Percentiles rank a stretch among this genome's conserved stretches.
phyloP scores from a whole-genome alignment of 1,140 invertebrate genomes.

The Pseudomyrmex dendroicus region DNA sequence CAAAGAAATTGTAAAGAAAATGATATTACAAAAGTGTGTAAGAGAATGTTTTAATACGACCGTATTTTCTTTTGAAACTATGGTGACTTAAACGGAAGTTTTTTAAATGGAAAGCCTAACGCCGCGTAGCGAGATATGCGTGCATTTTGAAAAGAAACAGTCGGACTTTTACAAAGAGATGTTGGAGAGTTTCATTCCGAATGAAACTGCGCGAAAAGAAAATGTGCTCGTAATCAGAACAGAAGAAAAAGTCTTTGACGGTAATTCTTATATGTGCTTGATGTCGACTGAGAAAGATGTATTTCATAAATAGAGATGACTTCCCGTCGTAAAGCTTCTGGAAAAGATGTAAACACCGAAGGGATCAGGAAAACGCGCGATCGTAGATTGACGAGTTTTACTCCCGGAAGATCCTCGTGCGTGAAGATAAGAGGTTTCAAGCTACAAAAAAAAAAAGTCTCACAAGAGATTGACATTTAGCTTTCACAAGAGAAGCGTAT shows the following conservation, averaged over 20 bases:
- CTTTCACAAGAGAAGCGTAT: conserved; percentile 48
- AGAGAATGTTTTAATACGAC: too few species aligned
- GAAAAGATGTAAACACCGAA: conserved; percentile 32
- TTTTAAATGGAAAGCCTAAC: conserved; percentile 6
- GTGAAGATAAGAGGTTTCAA: background rate
- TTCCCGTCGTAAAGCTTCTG: conserved; percentile 38
- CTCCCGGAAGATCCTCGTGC: background rate
- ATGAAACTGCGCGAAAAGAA: conserved; percentile 9
- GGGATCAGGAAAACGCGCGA: conserved; percentile 30
- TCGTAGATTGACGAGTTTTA: conserved; percentile 41
- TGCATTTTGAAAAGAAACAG: background rate
- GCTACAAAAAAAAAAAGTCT: conserved; percentile 16
- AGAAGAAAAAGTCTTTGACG: conserved; percentile 39
- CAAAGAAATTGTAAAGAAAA: too few species aligned
- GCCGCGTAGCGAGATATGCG: background rate
- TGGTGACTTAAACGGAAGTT: background rate
- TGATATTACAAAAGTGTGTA: too few species aligned
- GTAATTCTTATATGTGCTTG: conserved; percentile 21
- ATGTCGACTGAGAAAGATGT: conserved; percentile 17
- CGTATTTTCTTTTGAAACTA: background rate
- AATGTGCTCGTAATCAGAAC: conserved; percentile 49
- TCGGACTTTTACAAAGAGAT: conserved; percentile 28
- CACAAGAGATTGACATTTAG: conserved; percentile 47
- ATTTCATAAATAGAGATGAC: conserved; percentile 46
- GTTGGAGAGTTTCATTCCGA: background rate